Conservation (phyloP, 2,797 vertebrate species). For the Glyptemys insculpta region DNA sequence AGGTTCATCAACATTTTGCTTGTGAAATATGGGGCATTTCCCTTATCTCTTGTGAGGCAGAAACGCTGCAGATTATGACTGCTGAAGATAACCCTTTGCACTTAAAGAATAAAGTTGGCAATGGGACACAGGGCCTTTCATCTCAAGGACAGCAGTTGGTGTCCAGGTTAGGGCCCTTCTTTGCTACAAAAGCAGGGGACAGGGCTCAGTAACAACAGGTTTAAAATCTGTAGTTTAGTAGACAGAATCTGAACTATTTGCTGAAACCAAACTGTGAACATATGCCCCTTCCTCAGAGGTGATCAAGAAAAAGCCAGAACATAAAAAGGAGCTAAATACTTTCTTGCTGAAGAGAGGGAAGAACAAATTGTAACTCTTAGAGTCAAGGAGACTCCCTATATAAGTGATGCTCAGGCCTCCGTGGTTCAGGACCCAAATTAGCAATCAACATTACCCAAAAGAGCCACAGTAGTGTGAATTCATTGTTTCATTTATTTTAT, state of each 20-base stretch:
- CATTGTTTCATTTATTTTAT: too few species aligned
- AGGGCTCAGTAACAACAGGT: background rate
- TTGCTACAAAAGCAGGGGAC: too few species aligned
- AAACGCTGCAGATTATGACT: background rate
- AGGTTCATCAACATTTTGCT: background rate
- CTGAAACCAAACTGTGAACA: background rate
- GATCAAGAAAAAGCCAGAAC: background rate
- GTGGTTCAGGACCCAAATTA: too few species aligned
- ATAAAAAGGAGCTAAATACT: background rate
- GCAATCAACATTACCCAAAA: too few species aligned
- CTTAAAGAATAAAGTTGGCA: background rate
- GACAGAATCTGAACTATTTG: background rate
- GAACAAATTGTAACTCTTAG: background rate
- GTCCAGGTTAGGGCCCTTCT: fast-evolving
- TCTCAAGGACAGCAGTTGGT: background rate
- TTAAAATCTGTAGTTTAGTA: background rate
- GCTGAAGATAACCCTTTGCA: fast-evolving
- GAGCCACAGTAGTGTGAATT: too few species aligned
- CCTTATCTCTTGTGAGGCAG: background rate
- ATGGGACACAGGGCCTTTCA: background rate
- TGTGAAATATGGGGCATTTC: background rate
- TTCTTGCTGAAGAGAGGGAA: background rate
- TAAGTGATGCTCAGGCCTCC: too few species aligned
- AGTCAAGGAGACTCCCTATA: background rate
- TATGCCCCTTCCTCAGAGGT: background rate